phyloP scores from a whole-genome alignment of 2,888 invertebrate species.

The Hirtodrosophila trivittata region DNA sequence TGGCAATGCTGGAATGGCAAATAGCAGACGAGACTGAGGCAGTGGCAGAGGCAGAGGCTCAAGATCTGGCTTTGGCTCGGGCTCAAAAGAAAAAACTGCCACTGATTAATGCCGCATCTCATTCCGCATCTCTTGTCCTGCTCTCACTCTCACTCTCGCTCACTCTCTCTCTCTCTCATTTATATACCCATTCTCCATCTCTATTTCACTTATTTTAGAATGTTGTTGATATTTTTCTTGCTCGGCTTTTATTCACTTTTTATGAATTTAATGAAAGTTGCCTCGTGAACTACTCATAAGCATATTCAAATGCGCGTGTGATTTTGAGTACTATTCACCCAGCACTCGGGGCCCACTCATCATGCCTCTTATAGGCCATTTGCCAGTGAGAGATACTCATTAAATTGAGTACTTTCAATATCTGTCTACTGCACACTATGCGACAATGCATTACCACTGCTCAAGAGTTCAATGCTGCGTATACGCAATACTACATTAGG shows the following conservation, averaged over 20 bases:
- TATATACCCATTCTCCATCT: not conserved
- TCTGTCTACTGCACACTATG: not conserved
- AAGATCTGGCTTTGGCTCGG: not conserved
- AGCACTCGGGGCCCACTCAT: slow-evolving; percentile 18
- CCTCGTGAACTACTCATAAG: slow-evolving; percentile 45
- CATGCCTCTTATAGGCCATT: slow-evolving; percentile 45
- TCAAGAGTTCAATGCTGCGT: too few relatives aligned
- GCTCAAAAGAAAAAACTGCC: slow-evolving; percentile 39
- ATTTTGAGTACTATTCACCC: slow-evolving; percentile 23
- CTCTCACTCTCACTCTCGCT: not conserved
- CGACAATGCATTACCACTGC: too few relatives aligned
- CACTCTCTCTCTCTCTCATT: not conserved
- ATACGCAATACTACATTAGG: too few relatives aligned
- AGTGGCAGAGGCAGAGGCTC: slow-evolving; percentile 3
- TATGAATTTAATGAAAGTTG: slow-evolving; percentile 65
- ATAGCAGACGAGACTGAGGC: slow-evolving; percentile 42
- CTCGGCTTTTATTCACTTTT: slow-evolving; percentile 35
- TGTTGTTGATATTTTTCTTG: slow-evolving; percentile 8
- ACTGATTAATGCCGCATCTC: slow-evolving; percentile 56
- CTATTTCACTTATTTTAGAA: slow-evolving; percentile 35
- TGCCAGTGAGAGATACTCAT: slow-evolving; percentile 22
- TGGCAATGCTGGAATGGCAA: slow-evolving; percentile 43
- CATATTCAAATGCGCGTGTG: slow-evolving; percentile 1
- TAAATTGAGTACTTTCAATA: slow-evolving; percentile 7
- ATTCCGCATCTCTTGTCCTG: too few relatives aligned